Evolutionary conservation across 2,888 invertebrate species (phyloP).

Genomic region (Nowickia ferox): DNA sequence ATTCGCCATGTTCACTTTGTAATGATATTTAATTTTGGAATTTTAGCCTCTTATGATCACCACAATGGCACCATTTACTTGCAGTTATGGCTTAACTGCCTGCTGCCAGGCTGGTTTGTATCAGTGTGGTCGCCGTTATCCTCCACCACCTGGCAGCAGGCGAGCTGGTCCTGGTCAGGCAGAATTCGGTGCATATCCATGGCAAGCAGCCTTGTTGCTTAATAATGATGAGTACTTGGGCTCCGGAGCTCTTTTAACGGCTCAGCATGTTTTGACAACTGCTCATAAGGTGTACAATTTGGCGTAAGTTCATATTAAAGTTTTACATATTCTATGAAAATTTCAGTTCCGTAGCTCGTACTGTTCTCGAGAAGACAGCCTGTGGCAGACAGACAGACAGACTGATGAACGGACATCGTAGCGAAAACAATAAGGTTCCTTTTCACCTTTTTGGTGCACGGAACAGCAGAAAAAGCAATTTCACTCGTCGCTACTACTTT

Average conservation of each 20-base stretch:
- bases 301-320: conserved; percentile 83
- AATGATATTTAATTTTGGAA: neutral
- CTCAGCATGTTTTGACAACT: conserved; percentile 88
- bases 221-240: conserved; percentile 87
- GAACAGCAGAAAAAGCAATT: too few species aligned
- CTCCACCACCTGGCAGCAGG: conserved; percentile 80
- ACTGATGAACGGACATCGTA: too few species aligned
- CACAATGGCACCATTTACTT: conserved; percentile 73
- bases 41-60: conserved; percentile 71
- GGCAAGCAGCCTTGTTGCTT: conserved; percentile 87
- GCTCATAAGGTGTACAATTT: conserved; percentile 88
- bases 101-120: conserved; percentile 81
- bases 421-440: too few species aligned
- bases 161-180: conserved; percentile 85
- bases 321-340: too few species aligned
- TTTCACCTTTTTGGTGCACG: too few species aligned
- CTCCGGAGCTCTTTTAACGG: conserved; percentile 88
- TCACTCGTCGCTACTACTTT: too few species aligned
- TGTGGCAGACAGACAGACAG: too few species aligned
- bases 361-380: neutral
- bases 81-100: conserved; percentile 77
- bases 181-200: conserved; percentile 88
- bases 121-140: conserved; percentile 80
- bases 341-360: too few species aligned
- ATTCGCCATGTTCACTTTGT: too few species aligned